Base-by-base conservation (phyloP, 1,140 invertebrate species). In the Bombus superbus region DNA sequence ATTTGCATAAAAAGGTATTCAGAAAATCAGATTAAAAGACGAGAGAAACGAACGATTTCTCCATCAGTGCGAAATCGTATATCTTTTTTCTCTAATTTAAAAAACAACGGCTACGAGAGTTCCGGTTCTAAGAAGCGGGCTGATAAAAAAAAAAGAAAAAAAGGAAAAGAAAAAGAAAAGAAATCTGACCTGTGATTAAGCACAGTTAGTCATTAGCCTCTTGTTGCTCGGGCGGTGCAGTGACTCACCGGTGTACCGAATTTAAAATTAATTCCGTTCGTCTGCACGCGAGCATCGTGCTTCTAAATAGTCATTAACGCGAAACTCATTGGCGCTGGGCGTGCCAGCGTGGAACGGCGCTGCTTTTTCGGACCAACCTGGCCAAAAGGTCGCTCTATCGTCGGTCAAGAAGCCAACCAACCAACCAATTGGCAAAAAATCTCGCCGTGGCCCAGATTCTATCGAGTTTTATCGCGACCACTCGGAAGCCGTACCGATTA, bases 221-320 rank as follows among this genome's bases (percentile, higher is more conserved):
- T 68, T 76, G 72, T 38, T 66, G 22, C 28, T 53, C 64, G 18
- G 78, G 42, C 40, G 22, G 35, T 9, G n/a, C 40, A 44, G 35
- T 83, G 81, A 83, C 40, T 83, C 81, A 83, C 59, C 72, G 32
- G 57, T 38, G 72, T 75, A 47, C 72, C 81, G 59, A 83, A 83
- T 83, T 75, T 68, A 22, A 83, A 83, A 76, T 76, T 66, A 76
- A 83, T 76, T 74, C 73, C 32, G 59, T 44, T 53, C 59, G 71
- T 68, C 73, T 83, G 81, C 81, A 83, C 81, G 81, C 81, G 73
- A 83, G 59, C 38, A 44, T 35, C 40, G 53, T 35, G 40, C 72
- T 32, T 38, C 62, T 73, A 44, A 73, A 73, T 76, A 76, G 81
- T 68, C 81, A 76, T 83, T 83, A 83, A 76, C 73, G 44, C 44